phyloP scores from a whole-genome alignment of 2,888 invertebrate species.

The Cerastis leucographa region DNA sequence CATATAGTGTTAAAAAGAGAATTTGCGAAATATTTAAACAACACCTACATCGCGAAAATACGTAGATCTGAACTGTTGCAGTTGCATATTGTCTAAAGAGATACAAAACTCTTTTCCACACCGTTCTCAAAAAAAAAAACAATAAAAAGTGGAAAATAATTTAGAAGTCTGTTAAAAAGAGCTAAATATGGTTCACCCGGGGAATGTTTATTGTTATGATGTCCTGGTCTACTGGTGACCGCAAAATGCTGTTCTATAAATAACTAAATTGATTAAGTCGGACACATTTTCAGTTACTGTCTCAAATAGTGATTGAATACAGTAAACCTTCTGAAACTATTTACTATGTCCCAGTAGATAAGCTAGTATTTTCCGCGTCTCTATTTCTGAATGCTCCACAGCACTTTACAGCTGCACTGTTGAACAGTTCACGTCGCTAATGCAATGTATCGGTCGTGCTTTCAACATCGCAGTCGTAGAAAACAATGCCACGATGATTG shows the following conservation, averaged over 20 bases:
- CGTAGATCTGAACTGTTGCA: neutral
- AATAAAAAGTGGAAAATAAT: neutral
- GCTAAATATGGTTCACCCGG: neutral
- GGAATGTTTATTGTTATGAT: neutral
- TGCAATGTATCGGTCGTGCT: constrained; percentile 26
- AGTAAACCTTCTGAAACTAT: constrained; percentile 10
- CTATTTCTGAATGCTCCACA: constrained; percentile 13
- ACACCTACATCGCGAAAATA: neutral
- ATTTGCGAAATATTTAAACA: neutral
- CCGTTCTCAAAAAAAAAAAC: too few relatives aligned
- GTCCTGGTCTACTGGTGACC: neutral
- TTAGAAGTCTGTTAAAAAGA: neutral
- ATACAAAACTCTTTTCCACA: neutral
- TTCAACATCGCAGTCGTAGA: constrained; percentile 6
- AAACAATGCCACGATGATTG: constrained; percentile 16
- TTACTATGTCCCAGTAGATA: neutral
- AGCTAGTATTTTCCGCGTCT: constrained; percentile 31
- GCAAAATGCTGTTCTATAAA: neutral
- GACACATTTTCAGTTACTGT: neutral
- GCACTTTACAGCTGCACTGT: constrained; percentile 9
- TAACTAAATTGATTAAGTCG: neutral
- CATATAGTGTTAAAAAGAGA: neutral
- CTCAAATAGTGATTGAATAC: neutral
- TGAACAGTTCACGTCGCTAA: constrained; percentile 18
- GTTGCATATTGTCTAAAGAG: neutral